Base-by-base conservation (phyloP, 1,140 invertebrate genomes). In the Monochamus saltuarius region DNA sequence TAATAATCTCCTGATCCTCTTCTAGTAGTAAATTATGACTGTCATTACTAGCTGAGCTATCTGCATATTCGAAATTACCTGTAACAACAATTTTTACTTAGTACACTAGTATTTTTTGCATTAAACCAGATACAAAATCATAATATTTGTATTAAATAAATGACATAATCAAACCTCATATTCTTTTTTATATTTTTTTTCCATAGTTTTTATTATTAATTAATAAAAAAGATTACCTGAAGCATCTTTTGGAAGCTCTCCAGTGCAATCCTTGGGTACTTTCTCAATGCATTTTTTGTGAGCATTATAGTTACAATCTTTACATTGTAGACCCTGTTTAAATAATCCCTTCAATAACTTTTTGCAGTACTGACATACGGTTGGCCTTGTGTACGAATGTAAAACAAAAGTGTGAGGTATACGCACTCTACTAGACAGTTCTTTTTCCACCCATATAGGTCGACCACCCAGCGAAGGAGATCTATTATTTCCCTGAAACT, bases 271-370 rank as follows among this genome's bases (percentile, higher is more conserved):
- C 80, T 94, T 97, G 14, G 95, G 94, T 65, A 98, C 91, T 79
- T 90, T 88, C 19, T 94, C 91, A 62, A 94, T 84, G 79, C 97
- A 99, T 79, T 98, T 98, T 75, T 97, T 95, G 79, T 99, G 97
- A 59, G 91, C 94, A 82, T 99, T 99, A 79, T 95, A 98, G 76
- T 95, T 94, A 76, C 97, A 99, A 82, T 98, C 96, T 81, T 95
- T 92, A 78, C 97, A 99, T 77, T 99, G 97, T 55, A 97, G 78
- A 42, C 97, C 94, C 81, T 99, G 97, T 73, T 97, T 92, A 78
- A 98, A 97, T 45, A 99, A 82, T 1, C 97, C 97, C 70, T 92
- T 90, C 17, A 99, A 83, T 65, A 99, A 83, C 79, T 96, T 96
- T 77, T 96, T 95, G 82, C 97, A 99, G 74, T 89, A 85, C 68